phyloP scores from a whole-genome alignment of 2,888 invertebrate genomes.

The Erebia epiphron region DNA sequence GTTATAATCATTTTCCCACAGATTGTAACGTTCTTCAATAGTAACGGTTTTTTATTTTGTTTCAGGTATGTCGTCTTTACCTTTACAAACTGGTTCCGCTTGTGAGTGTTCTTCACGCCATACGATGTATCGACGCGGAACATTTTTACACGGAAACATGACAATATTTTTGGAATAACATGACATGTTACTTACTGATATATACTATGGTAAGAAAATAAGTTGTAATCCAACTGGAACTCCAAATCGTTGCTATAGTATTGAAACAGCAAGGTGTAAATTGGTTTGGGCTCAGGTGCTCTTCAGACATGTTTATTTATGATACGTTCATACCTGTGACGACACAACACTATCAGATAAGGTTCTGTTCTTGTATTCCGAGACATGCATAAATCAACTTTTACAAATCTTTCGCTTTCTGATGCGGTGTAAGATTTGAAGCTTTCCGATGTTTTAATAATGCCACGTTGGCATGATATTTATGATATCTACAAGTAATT shows the following conservation, averaged over 20 bases:
- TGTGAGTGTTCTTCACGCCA: constrained; percentile 13
- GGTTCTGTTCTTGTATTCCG: constrained; percentile 14
- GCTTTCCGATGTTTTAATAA: constrained; percentile 15
- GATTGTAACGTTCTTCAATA: background rate
- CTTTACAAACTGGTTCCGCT: background rate
- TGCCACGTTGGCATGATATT: constrained; percentile 6
- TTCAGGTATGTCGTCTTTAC: constrained; percentile 30
- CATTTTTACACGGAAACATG: constrained; percentile 7
- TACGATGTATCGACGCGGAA: constrained; percentile 17
- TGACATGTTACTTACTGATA: constrained; percentile 29
- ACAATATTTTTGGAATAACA: constrained; percentile 28
- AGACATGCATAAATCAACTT: constrained; percentile 28
- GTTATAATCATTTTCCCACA: background rate
- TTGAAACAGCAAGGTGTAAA: constrained; percentile 6
- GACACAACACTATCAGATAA: constrained; percentile 29
- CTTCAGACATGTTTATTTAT: constrained; percentile 31
- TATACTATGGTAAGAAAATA: constrained; percentile 16
- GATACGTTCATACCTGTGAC: constrained; percentile 34
- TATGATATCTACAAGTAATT: background rate
- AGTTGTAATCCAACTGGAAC: background rate
- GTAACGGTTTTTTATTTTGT: constrained; percentile 25
- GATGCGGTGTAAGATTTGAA: constrained; percentile 5
- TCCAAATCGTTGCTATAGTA: constrained; percentile 19
- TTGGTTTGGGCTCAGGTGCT: constrained; percentile 10
- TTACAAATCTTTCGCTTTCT: constrained; percentile 22